Conservation (phyloP, 2,113 vertebrate genomes). For the Solea solea region DNA sequence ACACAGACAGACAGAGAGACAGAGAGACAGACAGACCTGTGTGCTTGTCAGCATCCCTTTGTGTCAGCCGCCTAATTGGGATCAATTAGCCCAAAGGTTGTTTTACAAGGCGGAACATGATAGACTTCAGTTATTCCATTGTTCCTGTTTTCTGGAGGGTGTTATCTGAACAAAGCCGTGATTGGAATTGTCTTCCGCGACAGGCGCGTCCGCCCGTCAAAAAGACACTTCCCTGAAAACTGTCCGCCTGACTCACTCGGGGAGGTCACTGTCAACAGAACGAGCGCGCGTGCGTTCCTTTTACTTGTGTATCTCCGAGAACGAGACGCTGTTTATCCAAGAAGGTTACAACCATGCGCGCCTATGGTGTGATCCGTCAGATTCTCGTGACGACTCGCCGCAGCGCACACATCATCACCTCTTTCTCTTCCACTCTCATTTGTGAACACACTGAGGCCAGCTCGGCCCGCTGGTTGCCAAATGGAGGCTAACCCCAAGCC, state of each 20-base stretch:
- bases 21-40: constrained; percentile 61
- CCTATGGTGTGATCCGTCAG: constrained; percentile 49
- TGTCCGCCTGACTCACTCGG: constrained; percentile 33
- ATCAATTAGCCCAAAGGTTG: constrained; percentile 79
- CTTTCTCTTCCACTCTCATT: constrained; percentile 50
- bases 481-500: constrained; percentile 60
- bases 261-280: constrained; percentile 59
- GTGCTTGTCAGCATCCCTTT: constrained; percentile 64
- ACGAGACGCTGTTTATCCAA: constrained; percentile 57
- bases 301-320: constrained; percentile 41
- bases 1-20: constrained; percentile 49
- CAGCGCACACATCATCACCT: constrained; percentile 54
- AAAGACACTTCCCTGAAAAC: constrained; percentile 55
- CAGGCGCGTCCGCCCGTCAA: constrained; percentile 52
- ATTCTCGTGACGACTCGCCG: constrained; percentile 54
- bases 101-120: constrained; percentile 76
- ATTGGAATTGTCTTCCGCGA: constrained; percentile 69
- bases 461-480: constrained; percentile 60
- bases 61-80: constrained; percentile 74
- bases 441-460: constrained; percentile 54
- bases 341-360: constrained; percentile 14
- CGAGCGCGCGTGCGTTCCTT: constrained; percentile 39
- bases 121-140: constrained; percentile 71
- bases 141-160: constrained; percentile 67
- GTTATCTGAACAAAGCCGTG: constrained; percentile 68